Evolutionary conservation across 2,888 invertebrate genomes (phyloP), one percentile per base, ranked within the genome.

Genomic region (Eumacrocentrus americanus): DNA sequence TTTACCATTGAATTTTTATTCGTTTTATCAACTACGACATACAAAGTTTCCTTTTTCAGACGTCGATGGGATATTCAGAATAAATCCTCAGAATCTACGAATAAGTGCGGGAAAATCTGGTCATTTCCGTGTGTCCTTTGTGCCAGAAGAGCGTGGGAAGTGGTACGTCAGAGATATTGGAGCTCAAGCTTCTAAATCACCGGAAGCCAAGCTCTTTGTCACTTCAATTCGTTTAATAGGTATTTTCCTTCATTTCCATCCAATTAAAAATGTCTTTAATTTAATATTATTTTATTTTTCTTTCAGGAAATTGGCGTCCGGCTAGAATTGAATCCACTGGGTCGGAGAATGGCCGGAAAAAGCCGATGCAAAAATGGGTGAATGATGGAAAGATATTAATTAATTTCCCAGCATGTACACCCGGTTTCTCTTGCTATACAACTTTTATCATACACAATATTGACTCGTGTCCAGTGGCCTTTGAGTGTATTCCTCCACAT

Each of bases 381-480:
- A 35, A 73, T 44, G 69, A 77, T 56, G 64, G 77, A 51, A 76
- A 79, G 18, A 65, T 68, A 55, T 65, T 62, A 11, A 62, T 81
- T 3, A 67, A 67, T 53, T 70, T 81, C 72, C 80, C 80, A 20
- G 69, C 80, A 5, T 75, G 75, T 40, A 23, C 74, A 12, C 75
- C 76, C 3, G 60, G 63, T 9, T 59, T 51, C 48, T 66, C 76
- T 1, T 71, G 68, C 16, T 79, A 78, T 54, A 72, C 79, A 11
- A 83, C 81, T 3, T 82, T 83, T 50, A 38, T 77, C 12, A 73
- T 84, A 16, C 75, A 72, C 66, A 74, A 75, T 52, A 70, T 69
- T 14, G 81, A 82, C 16, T 76, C 79, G 62, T 66, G 82, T 25
- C 81, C 83, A 3, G 71, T 83, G 12, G 76, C 81, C 67, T 84